Evolutionary conservation across 2,113 vertebrate species (phyloP).

Genomic region (Ifrita kowaldi): DNA sequence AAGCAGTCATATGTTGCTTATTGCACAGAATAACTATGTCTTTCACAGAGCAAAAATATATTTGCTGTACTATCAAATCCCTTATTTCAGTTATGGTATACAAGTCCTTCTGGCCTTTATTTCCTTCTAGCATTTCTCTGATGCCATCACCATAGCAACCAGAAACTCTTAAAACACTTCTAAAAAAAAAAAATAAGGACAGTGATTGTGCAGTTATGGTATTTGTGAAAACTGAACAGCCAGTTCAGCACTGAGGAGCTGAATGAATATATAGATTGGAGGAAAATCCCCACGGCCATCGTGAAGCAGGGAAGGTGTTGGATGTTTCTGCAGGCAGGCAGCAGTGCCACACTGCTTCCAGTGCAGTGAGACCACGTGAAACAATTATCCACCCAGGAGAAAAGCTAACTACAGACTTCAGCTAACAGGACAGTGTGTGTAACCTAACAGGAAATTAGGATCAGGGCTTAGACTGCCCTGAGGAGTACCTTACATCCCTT

Average conservation of each 20-base stretch:
- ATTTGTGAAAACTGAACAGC: neutral
- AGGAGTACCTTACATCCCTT: neutral
- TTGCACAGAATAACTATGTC: neutral
- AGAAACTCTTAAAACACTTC: neutral
- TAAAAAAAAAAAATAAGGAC: too few species aligned
- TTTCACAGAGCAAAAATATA: neutral
- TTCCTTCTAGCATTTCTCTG: neutral
- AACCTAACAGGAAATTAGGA: neutral
- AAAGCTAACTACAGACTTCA: neutral
- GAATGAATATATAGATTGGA: neutral
- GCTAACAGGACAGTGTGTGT: neutral
- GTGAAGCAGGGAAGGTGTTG: fast-evolving
- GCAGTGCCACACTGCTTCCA: neutral
- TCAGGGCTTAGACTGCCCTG: neutral
- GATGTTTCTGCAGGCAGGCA: neutral
- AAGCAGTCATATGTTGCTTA: neutral
- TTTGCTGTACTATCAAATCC: neutral
- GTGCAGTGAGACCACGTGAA: neutral
- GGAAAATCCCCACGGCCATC: neutral
- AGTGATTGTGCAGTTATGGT: neutral
- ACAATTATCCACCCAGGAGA: neutral
- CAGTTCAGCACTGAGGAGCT: neutral
- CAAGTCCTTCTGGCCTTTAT: neutral
- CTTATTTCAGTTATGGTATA: neutral
- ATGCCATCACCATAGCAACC: neutral